phyloP scores from a whole-genome alignment of 2,113 vertebrate genomes.

The Callospermophilus lateralis region DNA sequence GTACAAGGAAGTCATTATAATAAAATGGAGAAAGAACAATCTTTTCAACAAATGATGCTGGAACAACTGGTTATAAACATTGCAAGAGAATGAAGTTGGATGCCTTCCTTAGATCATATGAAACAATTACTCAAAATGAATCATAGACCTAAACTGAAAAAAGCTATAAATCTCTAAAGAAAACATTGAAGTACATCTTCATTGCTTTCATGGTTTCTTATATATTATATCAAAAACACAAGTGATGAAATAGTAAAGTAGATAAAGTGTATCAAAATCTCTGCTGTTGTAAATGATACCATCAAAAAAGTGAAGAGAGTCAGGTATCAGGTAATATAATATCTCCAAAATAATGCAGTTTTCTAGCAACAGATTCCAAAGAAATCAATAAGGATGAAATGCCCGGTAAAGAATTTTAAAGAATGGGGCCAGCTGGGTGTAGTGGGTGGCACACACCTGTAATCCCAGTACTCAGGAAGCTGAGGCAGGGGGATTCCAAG shows the following conservation, averaged over 20 bases:
- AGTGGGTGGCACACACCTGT: too few relatives aligned
- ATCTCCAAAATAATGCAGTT: too few relatives aligned
- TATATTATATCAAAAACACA: background rate
- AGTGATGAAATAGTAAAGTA: background rate
- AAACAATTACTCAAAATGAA: background rate
- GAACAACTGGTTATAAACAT: background rate
- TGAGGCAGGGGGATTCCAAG: too few relatives aligned
- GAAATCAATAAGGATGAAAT: too few relatives aligned
- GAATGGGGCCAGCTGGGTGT: too few relatives aligned
- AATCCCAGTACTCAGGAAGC: too few relatives aligned
- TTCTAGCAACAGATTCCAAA: too few relatives aligned
- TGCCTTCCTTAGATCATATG: background rate
- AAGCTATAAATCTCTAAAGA: background rate
- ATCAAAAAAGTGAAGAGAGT: background rate
- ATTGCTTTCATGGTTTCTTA: background rate
- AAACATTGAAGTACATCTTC: background rate
- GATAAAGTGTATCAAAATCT: background rate
- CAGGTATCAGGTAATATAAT: too few relatives aligned
- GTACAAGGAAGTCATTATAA: background rate
- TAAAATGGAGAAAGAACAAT: background rate
- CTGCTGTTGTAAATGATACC: background rate
- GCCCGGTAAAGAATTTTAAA: too few relatives aligned
- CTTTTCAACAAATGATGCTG: background rate
- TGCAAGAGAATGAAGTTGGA: background rate
- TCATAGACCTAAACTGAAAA: background rate